Base-by-base conservation (phyloP, 2,113 vertebrate species). In the Protobothrops flavoviridis region DNA sequence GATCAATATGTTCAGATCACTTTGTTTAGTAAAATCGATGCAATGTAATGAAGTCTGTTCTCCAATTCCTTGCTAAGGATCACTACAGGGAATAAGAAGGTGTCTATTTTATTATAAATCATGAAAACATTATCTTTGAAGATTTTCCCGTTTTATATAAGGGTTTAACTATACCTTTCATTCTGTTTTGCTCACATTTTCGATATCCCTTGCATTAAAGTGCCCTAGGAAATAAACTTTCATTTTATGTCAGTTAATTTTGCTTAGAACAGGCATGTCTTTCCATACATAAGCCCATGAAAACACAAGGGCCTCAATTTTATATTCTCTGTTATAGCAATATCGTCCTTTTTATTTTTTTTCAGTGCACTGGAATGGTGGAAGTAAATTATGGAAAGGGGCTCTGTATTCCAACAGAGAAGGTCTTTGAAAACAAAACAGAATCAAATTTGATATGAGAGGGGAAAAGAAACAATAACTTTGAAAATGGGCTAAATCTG, bases 21-120 rank as follows among this genome's bases (percentile, higher is more conserved):
- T 97, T 98, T 97, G 97, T 98, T 98, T 97, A 97, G 96, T 92
- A 91, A 96, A 97, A 98, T 99, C 98, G 94, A 98, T 99, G 98
- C 39, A 64, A 93, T 97, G 97, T 98, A 98, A 99, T 98, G 98
- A 98, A 98, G 97, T 98, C 96, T 91, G 96, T 91, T 97, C 97
- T 98, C 94, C 97, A 96, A 87, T 98, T 98, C 97, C 95, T 96
- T 96, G 94, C 95, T 91, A 96, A 96, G 96, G 94, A 94, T 97
- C 96, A 94, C 96, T 97, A 94, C 13, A 1, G 8, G 95, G 90
- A 95, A 95, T 93, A 92, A 92, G 91, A 96, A 94, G 96, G 95
- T 94, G 91, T 95, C 93, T 96, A 90, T 94, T 95, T 97, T 97
- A 94, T 97, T 97, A 95, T 95, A 94, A 97, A 96, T 93, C 94